These are phyloP conservation scores for Mizuhopecten yessoensis DNA, from an alignment of 1,140 invertebrate genomes.

Conservation along the genomic window DNA sequence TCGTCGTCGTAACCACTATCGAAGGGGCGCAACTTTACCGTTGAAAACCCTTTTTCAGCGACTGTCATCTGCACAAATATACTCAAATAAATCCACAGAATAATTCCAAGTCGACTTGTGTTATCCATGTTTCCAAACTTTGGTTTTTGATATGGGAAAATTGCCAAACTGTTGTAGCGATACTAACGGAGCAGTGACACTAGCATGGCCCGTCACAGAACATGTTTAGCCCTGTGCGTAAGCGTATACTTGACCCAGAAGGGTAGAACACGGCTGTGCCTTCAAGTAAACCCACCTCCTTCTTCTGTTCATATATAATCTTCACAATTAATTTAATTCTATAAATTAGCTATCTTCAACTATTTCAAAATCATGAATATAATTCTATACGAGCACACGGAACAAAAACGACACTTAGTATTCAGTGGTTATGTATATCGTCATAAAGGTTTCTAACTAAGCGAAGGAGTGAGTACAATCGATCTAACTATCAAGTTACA, in stretches of 20 bases:
- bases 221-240: conserved; percentile 21
- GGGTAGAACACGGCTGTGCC: conserved; percentile 13
- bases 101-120: conserved; percentile 5
- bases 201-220: conserved; percentile 12
- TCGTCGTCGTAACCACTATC: background rate
- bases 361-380: background rate
- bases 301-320: background rate
- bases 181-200: background rate
- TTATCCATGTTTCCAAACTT: conserved; percentile 39
- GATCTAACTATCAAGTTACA: conserved; percentile 18
- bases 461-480: background rate
- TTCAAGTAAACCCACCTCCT: background rate
- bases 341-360: background rate
- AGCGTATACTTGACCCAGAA: conserved; percentile 37
- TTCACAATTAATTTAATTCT: background rate
- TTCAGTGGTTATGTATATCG: background rate
- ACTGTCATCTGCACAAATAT: background rate
- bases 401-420: background rate
- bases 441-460: background rate
- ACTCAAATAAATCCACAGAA: conserved; percentile 2
- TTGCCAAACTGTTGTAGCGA: conserved; percentile 21
- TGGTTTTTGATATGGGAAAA: conserved; percentile 26
- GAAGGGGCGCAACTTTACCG: background rate
- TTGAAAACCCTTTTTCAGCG: background rate
- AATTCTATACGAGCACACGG: background rate